These are phyloP conservation scores for Indicator indicator DNA, from an alignment of 2,113 vertebrate genomes.

Conservation along the genomic window DNA sequence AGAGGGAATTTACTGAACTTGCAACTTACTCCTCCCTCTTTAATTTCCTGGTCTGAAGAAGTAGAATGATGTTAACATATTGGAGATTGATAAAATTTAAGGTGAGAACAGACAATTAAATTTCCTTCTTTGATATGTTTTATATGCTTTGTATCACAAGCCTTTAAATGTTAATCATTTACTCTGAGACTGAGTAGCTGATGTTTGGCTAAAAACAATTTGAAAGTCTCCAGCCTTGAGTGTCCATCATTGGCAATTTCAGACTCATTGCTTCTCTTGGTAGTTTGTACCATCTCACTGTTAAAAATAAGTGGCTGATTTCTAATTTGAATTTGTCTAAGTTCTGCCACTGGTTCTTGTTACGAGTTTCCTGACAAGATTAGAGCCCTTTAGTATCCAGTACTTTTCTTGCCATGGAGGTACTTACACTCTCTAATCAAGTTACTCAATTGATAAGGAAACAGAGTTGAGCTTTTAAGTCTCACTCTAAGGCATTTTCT, in stretches of 20 bases:
- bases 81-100: constrained; percentile 56
- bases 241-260: constrained; percentile 43
- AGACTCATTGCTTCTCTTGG: constrained; percentile 13
- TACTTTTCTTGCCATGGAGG: constrained; percentile 60
- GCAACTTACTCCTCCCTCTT: not conserved
- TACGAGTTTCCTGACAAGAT: constrained; percentile 63
- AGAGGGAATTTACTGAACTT: not conserved
- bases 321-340: constrained; percentile 49
- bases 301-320: constrained; percentile 17
- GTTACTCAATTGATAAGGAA: constrained; percentile 66
- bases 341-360: constrained; percentile 62
- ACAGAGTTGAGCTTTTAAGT: constrained; percentile 69
- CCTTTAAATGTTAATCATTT: constrained; percentile 57
- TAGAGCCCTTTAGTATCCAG: constrained; percentile 60
- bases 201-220: constrained; percentile 55
- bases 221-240: constrained; percentile 41
- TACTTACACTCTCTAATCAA: constrained; percentile 66
- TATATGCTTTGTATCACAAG: constrained; percentile 36
- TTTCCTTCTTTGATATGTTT: constrained; percentile 29
- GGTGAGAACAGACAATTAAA: constrained; percentile 44
- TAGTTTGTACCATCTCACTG: constrained; percentile 24
- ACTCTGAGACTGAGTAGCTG: constrained; percentile 43
- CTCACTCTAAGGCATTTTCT: constrained; percentile 66
- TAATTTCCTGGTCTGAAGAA: constrained; percentile 8
- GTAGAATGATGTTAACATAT: constrained; percentile 37